These are phyloP conservation scores for Torymus texanus DNA, from an alignment of 2,888 invertebrate species.

Conservation along the genomic window DNA sequence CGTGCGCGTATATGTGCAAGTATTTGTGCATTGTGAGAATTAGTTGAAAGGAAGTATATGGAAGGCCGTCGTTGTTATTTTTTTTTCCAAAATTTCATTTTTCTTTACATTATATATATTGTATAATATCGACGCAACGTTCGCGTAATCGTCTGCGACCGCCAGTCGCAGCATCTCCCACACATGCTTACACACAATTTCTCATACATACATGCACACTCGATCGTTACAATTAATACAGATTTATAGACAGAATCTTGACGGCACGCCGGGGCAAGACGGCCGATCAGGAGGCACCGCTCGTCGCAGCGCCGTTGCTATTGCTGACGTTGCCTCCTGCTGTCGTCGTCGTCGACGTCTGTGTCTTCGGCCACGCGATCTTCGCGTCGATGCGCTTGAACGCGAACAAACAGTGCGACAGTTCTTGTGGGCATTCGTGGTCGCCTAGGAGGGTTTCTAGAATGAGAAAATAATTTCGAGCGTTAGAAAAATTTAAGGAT, in stretches of 20 bases:
- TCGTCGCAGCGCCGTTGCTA: background rate
- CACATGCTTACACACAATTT: background rate
- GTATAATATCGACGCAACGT: conserved; percentile 18
- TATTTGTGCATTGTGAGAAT: background rate
- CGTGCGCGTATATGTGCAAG: background rate
- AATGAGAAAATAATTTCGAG: conserved; percentile 65
- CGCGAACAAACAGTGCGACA: conserved; percentile 93
- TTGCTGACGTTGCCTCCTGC: background rate
- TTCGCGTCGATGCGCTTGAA: conserved; percentile 97
- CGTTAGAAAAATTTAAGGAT: background rate
- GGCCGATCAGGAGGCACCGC: conserved; percentile 45
- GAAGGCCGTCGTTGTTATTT: conserved; percentile 32
- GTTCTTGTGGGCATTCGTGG: conserved; percentile 92
- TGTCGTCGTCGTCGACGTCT: background rate
- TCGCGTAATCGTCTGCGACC: background rate
- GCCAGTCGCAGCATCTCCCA: background rate
- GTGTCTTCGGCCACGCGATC: conserved; percentile 92
- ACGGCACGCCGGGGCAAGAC: conserved; percentile 34
- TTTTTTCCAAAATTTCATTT: conserved; percentile 25
- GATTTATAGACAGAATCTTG: conserved; percentile 50
- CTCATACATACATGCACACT: background rate
- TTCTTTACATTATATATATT: conserved; percentile 36
- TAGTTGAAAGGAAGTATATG: conserved; percentile 28
- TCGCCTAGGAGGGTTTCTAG: conserved; percentile 92
- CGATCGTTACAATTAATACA: conserved; percentile 33